These are phyloP conservation scores for Astropecten irregularis DNA, from an alignment of 53 echinoderm and acorn worm species.

Conservation along the genomic window DNA sequence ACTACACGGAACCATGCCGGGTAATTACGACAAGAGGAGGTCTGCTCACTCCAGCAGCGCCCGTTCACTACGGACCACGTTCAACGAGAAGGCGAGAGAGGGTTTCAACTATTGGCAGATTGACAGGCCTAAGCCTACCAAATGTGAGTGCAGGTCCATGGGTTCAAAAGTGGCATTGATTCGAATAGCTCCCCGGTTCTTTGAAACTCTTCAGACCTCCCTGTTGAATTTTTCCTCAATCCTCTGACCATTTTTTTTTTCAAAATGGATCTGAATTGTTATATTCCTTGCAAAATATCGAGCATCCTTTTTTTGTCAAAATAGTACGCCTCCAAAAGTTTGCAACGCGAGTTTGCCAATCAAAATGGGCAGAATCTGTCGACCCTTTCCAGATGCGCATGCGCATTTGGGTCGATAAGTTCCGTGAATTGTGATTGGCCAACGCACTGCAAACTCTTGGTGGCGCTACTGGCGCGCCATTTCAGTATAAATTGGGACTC, in stretches of 20 bases:
- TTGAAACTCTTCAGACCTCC: neutral
- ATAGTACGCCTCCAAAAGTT: too few relatives aligned
- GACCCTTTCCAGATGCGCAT: too few relatives aligned
- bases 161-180: too few relatives aligned
- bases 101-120: conserved; percentile 96
- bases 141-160: conserved; percentile 86
- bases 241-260: neutral
- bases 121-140: conserved; percentile 90
- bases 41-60: conserved; percentile 38
- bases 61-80: conserved; percentile 60
- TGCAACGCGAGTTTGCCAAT: too few relatives aligned
- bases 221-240: too few relatives aligned
- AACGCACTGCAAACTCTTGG: too few relatives aligned
- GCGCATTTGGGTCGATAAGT: too few relatives aligned
- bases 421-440: too few relatives aligned
- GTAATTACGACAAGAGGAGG: conserved; percentile 62
- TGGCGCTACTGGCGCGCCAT: too few relatives aligned
- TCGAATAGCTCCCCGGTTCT: neutral
- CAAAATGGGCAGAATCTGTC: too few relatives aligned
- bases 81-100: conserved; percentile 74
- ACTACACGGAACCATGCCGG: conserved; percentile 79
- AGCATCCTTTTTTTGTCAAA: too few relatives aligned
- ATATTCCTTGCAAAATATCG: neutral
- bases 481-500: too few relatives aligned
- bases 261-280: neutral